Evolutionary conservation across 1,140 invertebrate genomes (phyloP), one percentile per base, ranked within the genome.

Genomic region (Anastatus disparis): DNA sequence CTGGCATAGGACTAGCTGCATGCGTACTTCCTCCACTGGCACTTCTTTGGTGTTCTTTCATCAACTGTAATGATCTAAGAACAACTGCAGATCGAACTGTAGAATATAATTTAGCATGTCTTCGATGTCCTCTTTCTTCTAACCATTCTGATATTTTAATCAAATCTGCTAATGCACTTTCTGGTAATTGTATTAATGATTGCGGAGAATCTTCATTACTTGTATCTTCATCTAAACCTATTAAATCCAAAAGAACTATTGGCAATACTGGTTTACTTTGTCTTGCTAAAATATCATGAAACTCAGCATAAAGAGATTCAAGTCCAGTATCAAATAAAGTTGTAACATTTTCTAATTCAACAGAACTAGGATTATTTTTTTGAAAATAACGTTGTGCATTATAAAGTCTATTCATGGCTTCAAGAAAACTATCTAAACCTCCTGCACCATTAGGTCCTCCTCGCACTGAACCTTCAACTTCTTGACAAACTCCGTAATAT

Each of bases 341-440:
- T 78, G 95, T 93, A 58, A 98, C 93, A 87, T 97, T 97, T 79
- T 96, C 94, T 58, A 98, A 83, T 87, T 98, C 96, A 29, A 97
- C 93, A 81, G 95, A 97, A 79, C 95, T 93, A 2, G 95, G 94
- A 85, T 97, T 97, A 80, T 97, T 93, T 79, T 94, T 93, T 78
- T 95, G 91, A 85, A 99, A 99, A 83, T 97, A 99, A 40, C 91
- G 90, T 77, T 95, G 92, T 55, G 97, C 96, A 74, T 92, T 92
- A 55, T 94, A 90, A 42, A 99, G 85, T 77, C 93, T 91, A 78
- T 95, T 93, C 86, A 98, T 90, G 3, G 94, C 92, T 76, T 93
- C 87, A 15, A 97, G 86, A 84, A 93, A 97, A 20, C 87, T 84
- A 26, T 93, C 89, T n/a, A 94, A 83, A 48, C 89, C 89, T 73